Conservation (phyloP, 2,888 invertebrate species). For the Drosophila anomelani region DNA sequence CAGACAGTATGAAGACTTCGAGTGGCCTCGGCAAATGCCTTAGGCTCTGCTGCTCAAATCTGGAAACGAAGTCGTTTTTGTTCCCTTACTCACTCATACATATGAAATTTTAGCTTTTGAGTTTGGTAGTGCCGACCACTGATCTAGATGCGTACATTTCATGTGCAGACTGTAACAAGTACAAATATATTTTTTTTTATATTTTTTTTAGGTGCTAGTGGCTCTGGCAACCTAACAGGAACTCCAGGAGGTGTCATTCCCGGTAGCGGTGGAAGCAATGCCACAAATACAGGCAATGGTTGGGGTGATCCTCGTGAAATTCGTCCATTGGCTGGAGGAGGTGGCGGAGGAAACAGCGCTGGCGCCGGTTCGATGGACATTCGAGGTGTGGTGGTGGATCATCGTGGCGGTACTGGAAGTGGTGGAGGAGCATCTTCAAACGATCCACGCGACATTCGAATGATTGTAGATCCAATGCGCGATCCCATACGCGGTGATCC, state of each 20-base stretch:
- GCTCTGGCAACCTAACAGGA: conserved; percentile 53
- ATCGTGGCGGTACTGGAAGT: conserved; percentile 83
- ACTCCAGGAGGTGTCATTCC: conserved; percentile 55
- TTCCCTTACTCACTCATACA: too few species aligned
- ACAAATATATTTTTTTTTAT: background rate
- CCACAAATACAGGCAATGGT: conserved; percentile 85
- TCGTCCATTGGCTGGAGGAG: conserved; percentile 81
- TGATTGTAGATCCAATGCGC: conserved; percentile 85
- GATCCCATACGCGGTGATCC: conserved; percentile 88
- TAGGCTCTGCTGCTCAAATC: too few species aligned
- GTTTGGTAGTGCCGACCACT: too few species aligned
- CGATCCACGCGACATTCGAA: conserved; percentile 84
- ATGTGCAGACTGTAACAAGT: background rate
- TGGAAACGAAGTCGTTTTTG: too few species aligned
- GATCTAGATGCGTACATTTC: background rate
- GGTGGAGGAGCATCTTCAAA: conserved; percentile 79
- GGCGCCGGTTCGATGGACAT: conserved; percentile 85
- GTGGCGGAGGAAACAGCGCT: conserved; percentile 6
- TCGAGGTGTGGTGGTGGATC: conserved; percentile 84
- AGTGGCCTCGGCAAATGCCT: too few species aligned
- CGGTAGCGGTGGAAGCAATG: conserved; percentile 55
- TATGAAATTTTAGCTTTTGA: too few species aligned
- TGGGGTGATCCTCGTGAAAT: conserved; percentile 88
- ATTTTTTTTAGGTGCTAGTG: conserved; percentile 52
- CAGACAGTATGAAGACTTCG: too few species aligned